A percentile compares a stretch with the other conserved stretches of the same genome.
phyloP scores from a whole-genome alignment of 2,797 vertebrate species.

The Urophycis tenuis region DNA sequence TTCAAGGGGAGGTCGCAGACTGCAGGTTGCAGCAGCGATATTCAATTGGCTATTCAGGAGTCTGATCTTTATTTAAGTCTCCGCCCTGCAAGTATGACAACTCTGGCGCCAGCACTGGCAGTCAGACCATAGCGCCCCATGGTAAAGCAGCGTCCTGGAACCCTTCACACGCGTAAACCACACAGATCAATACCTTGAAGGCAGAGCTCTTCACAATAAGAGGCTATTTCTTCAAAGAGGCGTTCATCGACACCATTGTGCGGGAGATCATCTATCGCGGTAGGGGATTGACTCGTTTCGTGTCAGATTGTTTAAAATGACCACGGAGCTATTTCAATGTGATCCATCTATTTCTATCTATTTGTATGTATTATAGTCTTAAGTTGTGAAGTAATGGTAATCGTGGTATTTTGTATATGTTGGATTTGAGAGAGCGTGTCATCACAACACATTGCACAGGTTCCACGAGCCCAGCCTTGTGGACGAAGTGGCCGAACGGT shows the following conservation, averaged over 20 bases:
- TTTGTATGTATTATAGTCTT: no score
- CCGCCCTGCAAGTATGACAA: constrained; percentile 64
- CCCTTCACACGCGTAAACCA: neutral
- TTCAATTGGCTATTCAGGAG: constrained; percentile 71
- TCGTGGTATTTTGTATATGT: neutral
- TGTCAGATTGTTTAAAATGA: neutral
- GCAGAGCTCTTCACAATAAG: neutral
- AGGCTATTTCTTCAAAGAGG: neutral
- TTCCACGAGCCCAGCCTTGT: neutral
- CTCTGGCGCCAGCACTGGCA: constrained; percentile 60
- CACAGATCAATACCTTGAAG: neutral
- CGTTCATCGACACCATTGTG: neutral
- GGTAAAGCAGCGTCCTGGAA: constrained; percentile 23
- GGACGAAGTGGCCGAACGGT: neutral
- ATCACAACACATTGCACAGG: neutral
- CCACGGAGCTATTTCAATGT: no score
- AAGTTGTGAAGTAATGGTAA: neutral
- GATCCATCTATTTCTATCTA: no score
- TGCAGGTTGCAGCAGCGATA: constrained; percentile 44
- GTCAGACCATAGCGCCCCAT: constrained; percentile 52
- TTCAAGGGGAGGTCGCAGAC: neutral
- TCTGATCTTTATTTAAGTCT: constrained; percentile 59
- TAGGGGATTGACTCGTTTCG: neutral
- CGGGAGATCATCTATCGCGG: neutral
- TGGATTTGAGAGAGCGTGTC: neutral